Conservation (phyloP, 2,113 vertebrate genomes). For the Nothobranchius kuhntae region DNA sequence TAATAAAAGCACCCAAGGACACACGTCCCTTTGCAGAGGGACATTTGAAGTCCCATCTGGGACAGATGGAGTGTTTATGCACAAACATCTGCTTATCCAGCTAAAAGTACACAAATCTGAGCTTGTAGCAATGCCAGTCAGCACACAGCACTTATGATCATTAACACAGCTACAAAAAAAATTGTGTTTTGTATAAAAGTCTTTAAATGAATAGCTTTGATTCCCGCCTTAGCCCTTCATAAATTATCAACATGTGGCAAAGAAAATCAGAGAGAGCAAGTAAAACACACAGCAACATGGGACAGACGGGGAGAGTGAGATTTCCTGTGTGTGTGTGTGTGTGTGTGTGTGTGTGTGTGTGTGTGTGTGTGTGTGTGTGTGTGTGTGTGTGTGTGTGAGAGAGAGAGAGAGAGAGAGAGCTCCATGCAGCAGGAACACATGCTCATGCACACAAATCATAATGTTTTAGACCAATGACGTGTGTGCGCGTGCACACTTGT, state of each 20-base stretch:
- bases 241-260: conserved; percentile 58
- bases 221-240: conserved; percentile 27
- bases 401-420: background rate
- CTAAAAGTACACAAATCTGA: conserved; percentile 47
- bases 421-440: background rate
- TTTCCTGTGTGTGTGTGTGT: background rate
- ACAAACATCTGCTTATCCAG: conserved; percentile 65
- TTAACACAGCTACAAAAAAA: conserved; percentile 38
- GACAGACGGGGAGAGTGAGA: conserved; percentile 17
- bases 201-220: conserved; percentile 38
- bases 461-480: background rate
- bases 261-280: conserved; percentile 14
- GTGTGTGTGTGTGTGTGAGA: conserved; percentile 5
- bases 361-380: conserved; percentile 6
- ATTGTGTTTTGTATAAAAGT: conserved; percentile 35
- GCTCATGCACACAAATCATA: conserved; percentile 1
- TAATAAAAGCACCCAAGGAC: conserved; percentile 53
- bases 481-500: background rate
- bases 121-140: conserved; percentile 27
- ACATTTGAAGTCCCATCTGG: conserved; percentile 65
- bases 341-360: conserved; percentile 10
- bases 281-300: background rate
- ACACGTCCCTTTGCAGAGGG: conserved; percentile 24
- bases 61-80: conserved; percentile 56
- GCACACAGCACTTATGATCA: conserved; percentile 37